Percentiles rank a stretch among this genome's conserved stretches.
Evolutionary conservation across 1,140 invertebrate species (phyloP).

Genomic region (Hyposmocoma kahamanoa): DNA sequence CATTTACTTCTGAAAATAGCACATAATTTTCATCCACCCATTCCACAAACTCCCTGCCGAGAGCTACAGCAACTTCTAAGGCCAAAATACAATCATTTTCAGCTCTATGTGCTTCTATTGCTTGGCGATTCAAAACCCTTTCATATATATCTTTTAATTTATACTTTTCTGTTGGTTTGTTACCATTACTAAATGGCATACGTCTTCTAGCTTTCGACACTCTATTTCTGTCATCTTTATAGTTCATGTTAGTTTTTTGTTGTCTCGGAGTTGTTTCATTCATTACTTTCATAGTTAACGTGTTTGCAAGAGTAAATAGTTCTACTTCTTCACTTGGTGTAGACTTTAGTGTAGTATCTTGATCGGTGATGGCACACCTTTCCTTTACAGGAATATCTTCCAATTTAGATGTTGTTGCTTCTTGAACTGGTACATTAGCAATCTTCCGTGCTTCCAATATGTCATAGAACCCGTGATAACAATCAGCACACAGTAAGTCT

Average conservation of each 20-base stretch:
- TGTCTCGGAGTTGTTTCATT: conserved; percentile 47
- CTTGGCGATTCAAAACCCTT: conserved; percentile 45
- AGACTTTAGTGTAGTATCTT: conserved; percentile 11
- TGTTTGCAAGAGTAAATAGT: not conserved
- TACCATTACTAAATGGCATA: conserved; percentile 25
- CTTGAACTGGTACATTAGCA: not conserved
- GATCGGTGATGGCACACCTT: not conserved
- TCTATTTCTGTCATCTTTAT: not conserved
- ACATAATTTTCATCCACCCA: conserved; percentile 69
- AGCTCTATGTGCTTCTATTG: conserved; percentile 71
- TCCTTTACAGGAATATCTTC: not conserved
- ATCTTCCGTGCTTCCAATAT: conserved; percentile 27
- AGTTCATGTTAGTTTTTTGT: not conserved
- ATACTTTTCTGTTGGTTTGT: conserved; percentile 48
- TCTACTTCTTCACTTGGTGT: conserved; percentile 9
- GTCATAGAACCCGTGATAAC: conserved; percentile 65
- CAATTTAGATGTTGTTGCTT: not conserved
- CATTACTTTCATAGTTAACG: conserved; percentile 5
- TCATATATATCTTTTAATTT: conserved; percentile 72
- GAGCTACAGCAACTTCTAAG: conserved; percentile 68
- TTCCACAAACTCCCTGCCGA: conserved; percentile 64
- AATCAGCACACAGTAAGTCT: conserved; percentile 75
- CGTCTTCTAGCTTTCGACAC: conserved; percentile 16
- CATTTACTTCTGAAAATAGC: conserved; percentile 22
- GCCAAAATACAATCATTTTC: conserved; percentile 77